These are phyloP conservation scores for Diabrotica undecimpunctata DNA, from an alignment of 1,140 invertebrate genomes.

Conservation along the genomic window DNA sequence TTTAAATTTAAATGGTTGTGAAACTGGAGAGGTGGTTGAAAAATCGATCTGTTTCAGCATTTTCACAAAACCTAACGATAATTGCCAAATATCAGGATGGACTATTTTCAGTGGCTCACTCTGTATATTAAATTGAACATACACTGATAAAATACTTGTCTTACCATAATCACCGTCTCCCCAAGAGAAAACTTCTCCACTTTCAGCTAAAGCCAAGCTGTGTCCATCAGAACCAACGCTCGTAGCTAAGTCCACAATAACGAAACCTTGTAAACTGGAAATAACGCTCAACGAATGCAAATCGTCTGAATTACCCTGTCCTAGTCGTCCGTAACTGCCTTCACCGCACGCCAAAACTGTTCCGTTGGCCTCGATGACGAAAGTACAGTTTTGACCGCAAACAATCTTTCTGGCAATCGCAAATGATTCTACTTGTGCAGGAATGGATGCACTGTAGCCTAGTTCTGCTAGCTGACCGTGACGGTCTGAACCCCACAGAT, in stretches of 20 bases:
- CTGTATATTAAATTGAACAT: too few relatives aligned
- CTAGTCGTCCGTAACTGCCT: constrained; percentile 87
- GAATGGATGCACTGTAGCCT: constrained; percentile 48
- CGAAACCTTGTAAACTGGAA: constrained; percentile 64
- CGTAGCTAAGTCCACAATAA: constrained; percentile 60
- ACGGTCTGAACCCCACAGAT: constrained; percentile 62
- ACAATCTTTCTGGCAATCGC: constrained; percentile 56
- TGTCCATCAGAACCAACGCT: constrained; percentile 94
- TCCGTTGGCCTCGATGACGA: constrained; percentile 59
- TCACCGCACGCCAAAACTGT: constrained; percentile 91
- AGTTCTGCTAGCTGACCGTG: constrained; percentile 63
- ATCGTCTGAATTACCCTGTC: constrained; percentile 92
- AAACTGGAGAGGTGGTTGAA: too few relatives aligned
- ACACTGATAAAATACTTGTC: not conserved
- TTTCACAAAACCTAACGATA: too few relatives aligned
- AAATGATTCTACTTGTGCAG: constrained; percentile 50
- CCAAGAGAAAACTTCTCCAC: constrained; percentile 85
- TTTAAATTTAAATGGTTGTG: too few relatives aligned
- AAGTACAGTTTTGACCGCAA: constrained; percentile 67
- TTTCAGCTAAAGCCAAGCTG: constrained; percentile 85
- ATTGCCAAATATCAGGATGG: too few relatives aligned
- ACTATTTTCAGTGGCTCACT: too few relatives aligned
- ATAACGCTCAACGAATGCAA: constrained; percentile 62
- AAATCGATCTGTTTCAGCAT: too few relatives aligned
- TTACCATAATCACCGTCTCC: constrained; percentile 84